Base-by-base conservation (phyloP, 1,140 invertebrate species). In the Teleogryllus occipitalis region DNA sequence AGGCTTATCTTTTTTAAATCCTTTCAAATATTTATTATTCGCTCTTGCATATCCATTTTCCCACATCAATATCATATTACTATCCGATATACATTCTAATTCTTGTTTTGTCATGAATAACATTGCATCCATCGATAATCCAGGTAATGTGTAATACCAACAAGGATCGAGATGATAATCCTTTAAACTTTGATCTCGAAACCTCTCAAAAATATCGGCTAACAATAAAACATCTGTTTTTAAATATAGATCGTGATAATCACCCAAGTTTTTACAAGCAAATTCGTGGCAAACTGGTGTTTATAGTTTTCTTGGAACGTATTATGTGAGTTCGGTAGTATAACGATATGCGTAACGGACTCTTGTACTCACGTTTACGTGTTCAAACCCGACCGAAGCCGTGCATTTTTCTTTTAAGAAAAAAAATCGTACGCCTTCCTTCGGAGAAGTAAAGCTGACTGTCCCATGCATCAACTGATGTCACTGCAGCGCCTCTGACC, bases 231-330 rank as follows among this genome's bases (percentile, higher is more conserved):
- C 18, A 72, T 72, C 54, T 72, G 54, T 18, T 72, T 72, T 6
- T 80, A 74, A 7, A 72, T 54, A 73, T 80, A 74, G 46, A 6
- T 77, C 22, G 72, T 85, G 82, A 83, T 87, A 87, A 74, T 88
- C 84, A 14, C 84, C 81, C n/a, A 88, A 74, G 76, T 78, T 85
- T 82, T 82, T 75, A 79, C 84, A 83, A 39, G 85, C 82, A 81
- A 84, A 83, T 39, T 74, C 80, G 22, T 80, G 74, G 81, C 82
- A 85, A 0, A 85, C 80, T 14, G 76, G 78, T 80, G n/a, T n/a
- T n/a, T n/a, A n/a, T n/a, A n/a, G n/a, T n/a, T n/a, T n/a, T n/a
- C n/a, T n/a, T n/a, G n/a, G n/a, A n/a, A n/a, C n/a, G n/a, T n/a
- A n/a, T n/a, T n/a, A n/a, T n/a, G n/a, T n/a, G n/a, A n/a, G n/a